These are phyloP conservation scores for Caenorhabditis wallacei DNA, from an alignment of 2,888 invertebrate genomes.

Conservation along the genomic window DNA sequence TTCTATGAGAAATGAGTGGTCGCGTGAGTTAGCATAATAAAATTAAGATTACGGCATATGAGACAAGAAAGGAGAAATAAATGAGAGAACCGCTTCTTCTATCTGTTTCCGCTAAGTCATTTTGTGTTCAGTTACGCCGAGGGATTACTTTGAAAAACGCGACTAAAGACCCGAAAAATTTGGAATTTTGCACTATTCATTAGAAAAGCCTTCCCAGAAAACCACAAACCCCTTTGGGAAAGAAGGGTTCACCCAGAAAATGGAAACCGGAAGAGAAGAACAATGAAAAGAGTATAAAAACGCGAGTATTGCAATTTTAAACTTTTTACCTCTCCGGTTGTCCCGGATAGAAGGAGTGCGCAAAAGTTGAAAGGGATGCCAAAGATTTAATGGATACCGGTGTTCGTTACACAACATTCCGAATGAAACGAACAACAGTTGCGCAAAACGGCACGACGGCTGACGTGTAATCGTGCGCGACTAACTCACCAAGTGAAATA, in stretches of 20 bases:
- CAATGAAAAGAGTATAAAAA: not conserved
- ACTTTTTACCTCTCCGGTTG: conserved; percentile 44
- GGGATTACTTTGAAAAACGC: conserved; percentile 48
- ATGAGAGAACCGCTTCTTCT: conserved; percentile 30
- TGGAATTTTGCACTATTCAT: conserved; percentile 42
- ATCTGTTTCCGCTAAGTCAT: conserved; percentile 48
- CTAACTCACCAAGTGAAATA: conserved; percentile 55
- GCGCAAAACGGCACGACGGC: conserved; percentile 49
- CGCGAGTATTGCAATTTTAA: conserved; percentile 44
- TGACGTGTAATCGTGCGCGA: conserved; percentile 56
- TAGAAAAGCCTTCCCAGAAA: conserved; percentile 17
- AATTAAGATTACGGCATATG: conserved; percentile 65
- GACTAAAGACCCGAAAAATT: conserved; percentile 2
- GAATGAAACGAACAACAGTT: conserved; percentile 42
- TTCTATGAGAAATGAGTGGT: conserved; percentile 24
- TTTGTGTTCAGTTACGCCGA: conserved; percentile 30
- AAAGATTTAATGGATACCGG: conserved; percentile 62
- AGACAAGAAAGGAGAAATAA: conserved; percentile 50
- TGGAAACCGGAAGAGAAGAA: not conserved
- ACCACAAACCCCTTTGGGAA: conserved; percentile 4
- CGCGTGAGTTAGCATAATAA: conserved; percentile 55
- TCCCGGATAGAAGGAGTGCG: conserved; percentile 42
- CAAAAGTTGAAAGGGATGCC: conserved; percentile 60
- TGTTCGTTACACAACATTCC: conserved; percentile 63
- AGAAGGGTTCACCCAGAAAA: not conserved